Evolutionary conservation across 1,140 invertebrate genomes (phyloP), one percentile per base, ranked within the genome.

Genomic region (Agraylea sexmaculata): DNA sequence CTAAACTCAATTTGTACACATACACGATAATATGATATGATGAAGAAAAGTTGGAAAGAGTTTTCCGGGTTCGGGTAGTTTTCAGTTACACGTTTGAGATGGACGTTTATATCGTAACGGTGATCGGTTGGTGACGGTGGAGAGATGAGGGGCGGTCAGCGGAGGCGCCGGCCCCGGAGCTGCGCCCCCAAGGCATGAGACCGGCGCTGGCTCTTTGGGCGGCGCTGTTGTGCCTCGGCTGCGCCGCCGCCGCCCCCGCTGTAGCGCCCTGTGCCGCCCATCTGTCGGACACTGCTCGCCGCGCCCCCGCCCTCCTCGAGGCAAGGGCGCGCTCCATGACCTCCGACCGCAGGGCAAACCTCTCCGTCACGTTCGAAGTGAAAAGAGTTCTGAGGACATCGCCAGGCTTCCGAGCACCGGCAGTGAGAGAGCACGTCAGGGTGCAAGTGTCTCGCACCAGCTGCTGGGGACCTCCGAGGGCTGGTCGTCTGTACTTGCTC

Each of bases 321-420:
- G 75, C 74, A 18, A 76, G 75, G 51, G 73, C 70, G 13, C 66
- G 71, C 12, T 78, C 75, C 21, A 70, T 71, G 65, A 71, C 71
- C 34, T 64, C 69, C 18, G 56, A 65, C 39, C 62, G 69, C 15
- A 67, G 67, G 20, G 57, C 66, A 20, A 71, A 69, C 50, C 77
- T 77, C 58, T 71, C 71, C 30, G 75, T 74, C 41, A 77, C 75
- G 11, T 77, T 78, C 57, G 73, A 76, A 51, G 75, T 79, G 33
- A 67, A 70, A 46, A 62, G 69, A 21, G 69, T 77, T 35, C 73
- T 71, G 53, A 77, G 77, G 53, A 73, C 72, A 50, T 67, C 73
- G 46, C 51, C 61, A 29, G 64, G 66, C 38, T 17, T 15, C 49
- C 53, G 23, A 43, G 48, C 19, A 52, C 51, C 36, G 57, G 61